phyloP scores from a whole-genome alignment of 2,888 invertebrate species.

The Lochmaea capreae region DNA sequence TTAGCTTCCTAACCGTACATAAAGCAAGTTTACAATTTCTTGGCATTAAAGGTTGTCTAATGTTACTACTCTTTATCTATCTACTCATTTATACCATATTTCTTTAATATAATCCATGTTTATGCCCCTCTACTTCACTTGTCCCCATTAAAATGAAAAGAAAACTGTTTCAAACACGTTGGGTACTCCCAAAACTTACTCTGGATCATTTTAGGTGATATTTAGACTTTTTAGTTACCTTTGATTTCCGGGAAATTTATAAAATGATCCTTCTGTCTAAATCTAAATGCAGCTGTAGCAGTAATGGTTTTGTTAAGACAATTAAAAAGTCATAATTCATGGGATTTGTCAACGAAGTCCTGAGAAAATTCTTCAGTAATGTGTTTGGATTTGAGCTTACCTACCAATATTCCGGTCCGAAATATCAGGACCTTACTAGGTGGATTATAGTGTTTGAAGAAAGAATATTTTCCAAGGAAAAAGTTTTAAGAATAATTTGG shows the following conservation, averaged over 20 bases:
- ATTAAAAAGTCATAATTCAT: slow-evolving; percentile 10
- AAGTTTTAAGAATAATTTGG: no score
- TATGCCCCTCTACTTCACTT: not conserved
- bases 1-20: slow-evolving; percentile 61
- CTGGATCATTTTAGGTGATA: no score
- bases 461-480: no score
- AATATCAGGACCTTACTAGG: not conserved
- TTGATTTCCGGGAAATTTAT: no score
- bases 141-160: no score
- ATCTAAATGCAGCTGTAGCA: not conserved
- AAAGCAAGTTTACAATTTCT: slow-evolving; percentile 62
- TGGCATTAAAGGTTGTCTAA: slow-evolving; percentile 40
- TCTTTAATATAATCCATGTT: not conserved
- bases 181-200: no score
- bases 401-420: not conserved
- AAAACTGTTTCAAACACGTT: no score
- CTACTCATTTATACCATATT: no score
- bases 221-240: no score
- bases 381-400: slow-evolving; percentile 13
- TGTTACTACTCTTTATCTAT: slow-evolving; percentile 10
- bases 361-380: slow-evolving; percentile 8
- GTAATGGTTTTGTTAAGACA: not conserved
- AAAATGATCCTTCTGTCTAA: no score
- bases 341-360: slow-evolving; percentile 10
- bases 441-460: not conserved